Evolutionary conservation across 2,113 vertebrate genomes (phyloP).

Genomic region (Pluvianellus socialis): DNA sequence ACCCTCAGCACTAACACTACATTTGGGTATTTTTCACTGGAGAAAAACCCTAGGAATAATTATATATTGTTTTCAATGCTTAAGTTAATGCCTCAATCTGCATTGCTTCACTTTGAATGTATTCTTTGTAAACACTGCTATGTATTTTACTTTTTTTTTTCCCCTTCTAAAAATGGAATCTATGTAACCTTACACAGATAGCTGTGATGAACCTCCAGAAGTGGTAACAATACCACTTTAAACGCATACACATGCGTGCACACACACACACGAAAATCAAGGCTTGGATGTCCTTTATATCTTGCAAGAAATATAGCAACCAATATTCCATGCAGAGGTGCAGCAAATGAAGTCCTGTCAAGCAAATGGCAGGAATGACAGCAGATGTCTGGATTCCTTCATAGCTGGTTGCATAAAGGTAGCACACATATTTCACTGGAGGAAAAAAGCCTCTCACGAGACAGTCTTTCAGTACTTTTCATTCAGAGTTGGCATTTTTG

Average conservation of each 20-base stretch:
- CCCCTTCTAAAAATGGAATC: neutral
- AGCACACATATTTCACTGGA: slow-evolving; percentile 47
- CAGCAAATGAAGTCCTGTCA: slow-evolving; percentile 69
- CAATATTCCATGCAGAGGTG: slow-evolving; percentile 61
- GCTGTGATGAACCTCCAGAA: neutral
- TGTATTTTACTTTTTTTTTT: neutral
- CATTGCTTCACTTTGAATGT: neutral
- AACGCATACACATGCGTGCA: neutral
- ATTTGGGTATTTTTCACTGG: neutral
- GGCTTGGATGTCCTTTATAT: slow-evolving; percentile 30
- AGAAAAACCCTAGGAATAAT: neutral
- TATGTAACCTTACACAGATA: neutral
- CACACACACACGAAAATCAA: neutral
- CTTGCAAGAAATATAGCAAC: slow-evolving; percentile 63
- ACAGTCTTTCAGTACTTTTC: slow-evolving; percentile 37
- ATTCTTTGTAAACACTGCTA: neutral
- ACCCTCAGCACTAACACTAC: neutral
- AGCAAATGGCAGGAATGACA: slow-evolving; percentile 63
- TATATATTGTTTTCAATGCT: neutral
- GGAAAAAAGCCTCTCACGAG: slow-evolving; percentile 27
- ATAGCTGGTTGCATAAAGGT: slow-evolving; percentile 66
- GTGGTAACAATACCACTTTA: neutral
- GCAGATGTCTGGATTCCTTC: slow-evolving; percentile 64
- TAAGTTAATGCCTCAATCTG: neutral
- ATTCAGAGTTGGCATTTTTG: slow-evolving; percentile 51